Evolutionary conservation across 2,888 invertebrate genomes (phyloP), one percentile per base, ranked within the genome.

Genomic region (Lissocephala sabroskyi): DNA sequence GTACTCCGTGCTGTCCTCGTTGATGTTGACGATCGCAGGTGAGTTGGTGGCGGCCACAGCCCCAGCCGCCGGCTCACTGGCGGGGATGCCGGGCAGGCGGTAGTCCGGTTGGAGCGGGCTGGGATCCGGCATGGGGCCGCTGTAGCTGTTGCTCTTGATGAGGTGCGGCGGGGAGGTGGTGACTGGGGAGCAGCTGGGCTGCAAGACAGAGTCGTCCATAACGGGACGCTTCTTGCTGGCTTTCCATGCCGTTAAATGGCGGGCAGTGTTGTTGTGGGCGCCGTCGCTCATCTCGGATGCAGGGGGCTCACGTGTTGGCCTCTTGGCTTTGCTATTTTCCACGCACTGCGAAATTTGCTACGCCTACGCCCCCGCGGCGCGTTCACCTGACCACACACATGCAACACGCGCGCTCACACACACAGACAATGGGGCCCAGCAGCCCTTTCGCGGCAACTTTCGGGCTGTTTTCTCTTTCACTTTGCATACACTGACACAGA

Each of bases 131-230:
- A 18, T 41, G 46, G 57, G 45, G 45, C 56, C 66, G 36, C 51
- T 62, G 39, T 75, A 77, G 46, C 77, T 77, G 56, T 61, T 66
- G 59, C 77, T 79, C 52, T 76, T 79, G 39, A 65, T 64, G 52
- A 78, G 53, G 35, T 65, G 63, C 17, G 66, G 51, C 10, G 50
- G 26, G 16, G 16, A 16, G 33, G 44, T 10, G 16, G 29, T 18
- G 1, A 48, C 30, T 4, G 50, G 23, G 11, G 46, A 14, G 43
- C 43, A 35, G 11, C 13, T 45, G 5, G 39, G 17, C 6, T 55
- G 33, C 18, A 56, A 32, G n/a, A 50, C 42, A 10, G 59, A 50
- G 42, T 63, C 64, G 19, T 62, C 60, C 53, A 56, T 43, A 30
- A 35, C 36, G 17, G 45, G 14, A 0, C 35, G 26, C 35, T 30